Evolutionary conservation across 2,888 invertebrate genomes (phyloP).

Genomic region (Aquatica leii): DNA sequence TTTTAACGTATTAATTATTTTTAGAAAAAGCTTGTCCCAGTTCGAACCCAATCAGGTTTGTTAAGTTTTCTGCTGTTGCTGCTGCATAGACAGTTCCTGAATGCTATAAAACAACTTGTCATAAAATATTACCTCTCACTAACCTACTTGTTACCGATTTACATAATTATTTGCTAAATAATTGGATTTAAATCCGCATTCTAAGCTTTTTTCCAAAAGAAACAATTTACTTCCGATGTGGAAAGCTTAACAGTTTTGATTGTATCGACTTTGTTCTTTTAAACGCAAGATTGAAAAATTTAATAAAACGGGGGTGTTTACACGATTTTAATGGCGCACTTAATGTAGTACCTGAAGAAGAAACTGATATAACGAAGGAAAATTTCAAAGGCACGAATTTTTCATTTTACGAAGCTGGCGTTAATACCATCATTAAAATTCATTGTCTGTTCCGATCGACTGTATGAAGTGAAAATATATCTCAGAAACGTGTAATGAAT

Average conservation of each 20-base stretch:
- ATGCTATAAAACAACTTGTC: conserved; percentile 37
- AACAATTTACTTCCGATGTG: no score
- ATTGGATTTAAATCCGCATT: conserved; percentile 41
- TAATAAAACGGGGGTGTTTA: conserved; percentile 20
- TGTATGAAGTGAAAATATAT: conserved; percentile 62
- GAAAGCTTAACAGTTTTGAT: no score
- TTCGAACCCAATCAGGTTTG: no score
- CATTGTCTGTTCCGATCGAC: conserved; percentile 59
- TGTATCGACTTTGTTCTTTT: no score
- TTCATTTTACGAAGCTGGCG: conserved; percentile 47
- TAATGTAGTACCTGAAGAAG: conserved; percentile 13
- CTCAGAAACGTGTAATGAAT: conserved; percentile 57
- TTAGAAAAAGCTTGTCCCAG: conserved; percentile 38
- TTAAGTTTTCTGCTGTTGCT: no score
- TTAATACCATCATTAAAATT: conserved; percentile 58
- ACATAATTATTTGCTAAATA: conserved; percentile 47
- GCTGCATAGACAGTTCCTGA: conserved; percentile 44
- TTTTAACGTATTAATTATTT: no score
- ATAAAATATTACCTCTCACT: conserved; percentile 49
- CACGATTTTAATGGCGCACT: conserved; percentile 25
- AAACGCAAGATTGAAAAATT: no score
- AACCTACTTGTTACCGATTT: conserved; percentile 48
- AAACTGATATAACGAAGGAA: conserved; percentile 24
- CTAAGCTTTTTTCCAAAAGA: conserved; percentile 17
- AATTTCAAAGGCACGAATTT: conserved; percentile 36